phyloP scores from a whole-genome alignment of 2,888 invertebrate genomes.

The Diaphora mendica region DNA sequence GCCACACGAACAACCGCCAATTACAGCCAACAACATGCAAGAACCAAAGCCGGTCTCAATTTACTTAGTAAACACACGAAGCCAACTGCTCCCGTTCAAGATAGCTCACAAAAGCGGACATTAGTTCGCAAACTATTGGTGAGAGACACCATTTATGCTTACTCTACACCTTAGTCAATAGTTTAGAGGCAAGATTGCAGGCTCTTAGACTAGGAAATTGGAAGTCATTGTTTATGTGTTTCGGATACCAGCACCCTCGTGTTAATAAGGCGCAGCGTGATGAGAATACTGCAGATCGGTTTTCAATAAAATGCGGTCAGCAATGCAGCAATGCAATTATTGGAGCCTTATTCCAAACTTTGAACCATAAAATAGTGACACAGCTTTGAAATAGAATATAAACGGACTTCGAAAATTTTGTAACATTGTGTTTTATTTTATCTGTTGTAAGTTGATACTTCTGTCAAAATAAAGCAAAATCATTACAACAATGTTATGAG shows the following conservation, averaged over 20 bases:
- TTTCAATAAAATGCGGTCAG: slow-evolving; percentile 33
- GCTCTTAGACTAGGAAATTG: slow-evolving; percentile 62
- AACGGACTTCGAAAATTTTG: too few species aligned
- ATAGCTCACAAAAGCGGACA: slow-evolving; percentile 67
- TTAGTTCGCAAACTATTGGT: slow-evolving; percentile 68
- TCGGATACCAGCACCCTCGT: slow-evolving; percentile 52
- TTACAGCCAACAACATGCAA: slow-evolving; percentile 52
- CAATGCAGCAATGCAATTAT: slow-evolving; percentile 9
- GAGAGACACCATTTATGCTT: slow-evolving; percentile 70
- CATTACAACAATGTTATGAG: neutral
- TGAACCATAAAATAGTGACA: neutral
- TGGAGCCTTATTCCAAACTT: neutral
- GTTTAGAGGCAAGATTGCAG: slow-evolving; percentile 55
- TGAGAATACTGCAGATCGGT: slow-evolving; percentile 47
- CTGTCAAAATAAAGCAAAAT: neutral
- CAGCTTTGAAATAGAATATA: neutral
- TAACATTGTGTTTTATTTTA: too few species aligned
- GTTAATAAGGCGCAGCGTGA: slow-evolving; percentile 55
- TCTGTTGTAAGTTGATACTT: too few species aligned
- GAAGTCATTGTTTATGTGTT: slow-evolving; percentile 70
- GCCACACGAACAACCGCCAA: slow-evolving; percentile 31
- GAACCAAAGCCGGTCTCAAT: slow-evolving; percentile 58
- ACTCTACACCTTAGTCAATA: slow-evolving; percentile 66
- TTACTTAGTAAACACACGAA: slow-evolving; percentile 62
- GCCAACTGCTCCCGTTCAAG: slow-evolving; percentile 63